Evolutionary conservation across 2,113 vertebrate species (phyloP).

Genomic region (Callaeas wilsoni): DNA sequence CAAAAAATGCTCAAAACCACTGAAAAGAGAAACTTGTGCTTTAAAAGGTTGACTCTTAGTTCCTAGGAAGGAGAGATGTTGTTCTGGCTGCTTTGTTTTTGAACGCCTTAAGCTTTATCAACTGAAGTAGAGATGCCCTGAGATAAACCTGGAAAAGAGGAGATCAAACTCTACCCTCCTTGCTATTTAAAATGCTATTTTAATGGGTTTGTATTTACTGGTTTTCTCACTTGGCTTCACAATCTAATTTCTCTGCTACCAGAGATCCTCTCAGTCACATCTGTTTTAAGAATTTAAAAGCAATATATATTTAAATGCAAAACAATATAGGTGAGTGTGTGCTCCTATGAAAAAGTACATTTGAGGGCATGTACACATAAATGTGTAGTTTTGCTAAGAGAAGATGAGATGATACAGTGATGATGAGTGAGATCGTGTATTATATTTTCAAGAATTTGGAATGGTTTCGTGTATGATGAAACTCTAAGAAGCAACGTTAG

Average conservation of each 20-base stretch:
- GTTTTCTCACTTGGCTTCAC: constrained; percentile 73
- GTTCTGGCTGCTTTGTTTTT: background rate
- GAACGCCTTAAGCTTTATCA: background rate
- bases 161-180: background rate
- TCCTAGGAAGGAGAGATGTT: background rate
- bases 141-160: constrained; percentile 35
- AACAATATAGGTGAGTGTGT: constrained; percentile 31
- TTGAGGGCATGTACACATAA: background rate
- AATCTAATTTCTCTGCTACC: constrained; percentile 70
- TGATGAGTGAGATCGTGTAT: background rate
- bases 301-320: constrained; percentile 72
- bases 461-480: constrained; percentile 12
- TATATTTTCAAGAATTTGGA: constrained; percentile 43
- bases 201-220: constrained; percentile 64
- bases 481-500: background rate
- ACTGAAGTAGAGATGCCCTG: background rate
- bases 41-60: background rate
- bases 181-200: constrained; percentile 57
- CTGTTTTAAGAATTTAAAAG: constrained; percentile 70
- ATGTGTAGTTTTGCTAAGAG: background rate
- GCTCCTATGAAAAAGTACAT: background rate
- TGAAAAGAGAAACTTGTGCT: background rate
- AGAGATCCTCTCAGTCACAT: constrained; percentile 55
- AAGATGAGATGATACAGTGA: background rate
- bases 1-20: background rate